phyloP scores from a whole-genome alignment of 35 echinoderm and acorn worm genomes.

The Amphiura filiformis region DNA sequence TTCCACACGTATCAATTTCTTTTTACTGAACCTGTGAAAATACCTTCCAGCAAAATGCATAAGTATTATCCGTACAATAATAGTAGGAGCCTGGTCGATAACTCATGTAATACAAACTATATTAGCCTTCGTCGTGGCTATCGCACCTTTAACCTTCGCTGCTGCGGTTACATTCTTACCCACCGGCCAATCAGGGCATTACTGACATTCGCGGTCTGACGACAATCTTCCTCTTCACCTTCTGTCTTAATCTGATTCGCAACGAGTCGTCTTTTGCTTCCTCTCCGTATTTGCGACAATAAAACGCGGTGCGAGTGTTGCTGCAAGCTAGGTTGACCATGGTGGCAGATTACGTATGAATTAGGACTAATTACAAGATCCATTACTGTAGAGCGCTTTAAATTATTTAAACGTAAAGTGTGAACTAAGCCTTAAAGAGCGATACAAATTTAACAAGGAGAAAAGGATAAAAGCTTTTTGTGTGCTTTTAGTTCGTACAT shows the following conservation, averaged over 20 bases:
- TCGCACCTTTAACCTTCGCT: not conserved
- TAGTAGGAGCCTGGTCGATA: too few relatives aligned
- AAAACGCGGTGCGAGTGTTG: not conserved
- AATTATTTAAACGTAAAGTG: not conserved
- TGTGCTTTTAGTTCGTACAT: not conserved
- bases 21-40: too few relatives aligned
- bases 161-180: not conserved
- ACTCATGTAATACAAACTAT: too few relatives aligned
- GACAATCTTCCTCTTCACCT: not conserved
- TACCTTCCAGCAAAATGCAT: too few relatives aligned
- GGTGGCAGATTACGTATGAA: not conserved
- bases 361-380: not conserved
- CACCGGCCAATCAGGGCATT: conserved; percentile 1
- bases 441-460: not conserved
- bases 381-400: not conserved
- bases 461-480: not conserved
- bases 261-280: not conserved
- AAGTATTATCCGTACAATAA: too few relatives aligned
- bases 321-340: not conserved
- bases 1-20: too few relatives aligned
- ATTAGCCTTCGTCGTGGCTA: not conserved
- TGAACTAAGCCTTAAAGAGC: not conserved
- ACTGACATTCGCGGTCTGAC: not conserved
- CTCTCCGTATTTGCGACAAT: not conserved
- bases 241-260: not conserved